These are phyloP conservation scores for Drosophila lini DNA, from an alignment of 1,140 invertebrate species.

Conservation along the genomic window DNA sequence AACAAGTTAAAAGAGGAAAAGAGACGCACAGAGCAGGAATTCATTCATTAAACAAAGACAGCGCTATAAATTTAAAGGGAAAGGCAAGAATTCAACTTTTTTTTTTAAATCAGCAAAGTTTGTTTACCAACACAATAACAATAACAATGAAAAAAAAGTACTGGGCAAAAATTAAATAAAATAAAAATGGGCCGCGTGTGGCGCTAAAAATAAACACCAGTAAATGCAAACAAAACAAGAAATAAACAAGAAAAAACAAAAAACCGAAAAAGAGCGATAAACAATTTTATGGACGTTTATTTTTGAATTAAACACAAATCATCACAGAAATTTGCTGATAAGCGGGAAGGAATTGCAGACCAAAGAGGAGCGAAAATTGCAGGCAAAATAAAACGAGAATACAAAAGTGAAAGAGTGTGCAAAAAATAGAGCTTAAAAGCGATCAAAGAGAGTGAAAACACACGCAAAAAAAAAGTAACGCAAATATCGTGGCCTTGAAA, in stretches of 20 bases:
- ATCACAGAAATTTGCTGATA: conserved; percentile 49
- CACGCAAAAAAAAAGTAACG: conserved; percentile 50
- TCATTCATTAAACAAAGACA: conserved; percentile 58
- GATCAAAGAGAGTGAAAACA: conserved; percentile 31
- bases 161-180: conserved; percentile 38
- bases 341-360: conserved; percentile 26
- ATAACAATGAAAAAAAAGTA: conserved; percentile 27
- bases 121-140: conserved; percentile 57
- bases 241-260: conserved; percentile 17
- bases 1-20: conserved; percentile 62
- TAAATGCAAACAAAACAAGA: conserved; percentile 46
- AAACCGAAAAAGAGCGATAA: conserved; percentile 43
- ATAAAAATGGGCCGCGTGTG: conserved; percentile 59
- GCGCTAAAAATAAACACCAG: conserved; percentile 68
- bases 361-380: conserved; percentile 13
- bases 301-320: conserved; percentile 58
- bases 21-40: conserved; percentile 19
- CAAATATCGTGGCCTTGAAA: conserved; percentile 71
- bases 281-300: conserved; percentile 47
- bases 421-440: conserved; percentile 7
- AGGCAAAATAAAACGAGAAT: neutral
- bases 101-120: conserved; percentile 33
- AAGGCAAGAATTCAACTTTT: conserved; percentile 29
- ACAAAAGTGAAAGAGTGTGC: conserved; percentile 6
- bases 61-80: conserved; percentile 40